These are phyloP conservation scores for Aptenodytes patagonicus DNA, from an alignment of 2,113 vertebrate species.

Conservation along the genomic window DNA sequence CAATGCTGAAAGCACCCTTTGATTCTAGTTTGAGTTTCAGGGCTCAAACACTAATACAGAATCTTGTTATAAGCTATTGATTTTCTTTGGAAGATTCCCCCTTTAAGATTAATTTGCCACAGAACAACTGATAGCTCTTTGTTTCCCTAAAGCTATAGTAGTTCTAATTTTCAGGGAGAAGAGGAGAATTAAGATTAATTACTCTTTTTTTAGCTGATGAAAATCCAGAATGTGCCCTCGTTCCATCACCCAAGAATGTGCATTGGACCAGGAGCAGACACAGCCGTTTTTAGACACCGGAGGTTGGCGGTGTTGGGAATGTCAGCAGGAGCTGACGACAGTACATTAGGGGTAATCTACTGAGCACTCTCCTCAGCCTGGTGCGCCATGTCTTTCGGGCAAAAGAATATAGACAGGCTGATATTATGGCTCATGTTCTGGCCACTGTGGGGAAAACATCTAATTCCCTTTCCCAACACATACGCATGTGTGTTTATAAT, in stretches of 20 bases:
- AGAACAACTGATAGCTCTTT: not conserved
- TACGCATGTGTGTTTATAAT: not conserved
- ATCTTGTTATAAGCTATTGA: conserved; percentile 33
- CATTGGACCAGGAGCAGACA: not conserved
- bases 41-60: not conserved
- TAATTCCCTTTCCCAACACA: not conserved
- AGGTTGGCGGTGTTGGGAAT: not conserved
- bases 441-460: not conserved
- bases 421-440: not conserved
- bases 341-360: not conserved
- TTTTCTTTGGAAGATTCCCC: conserved; percentile 32
- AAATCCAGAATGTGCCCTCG: conserved; percentile 36
- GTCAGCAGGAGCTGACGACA: not conserved
- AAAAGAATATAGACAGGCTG: not conserved
- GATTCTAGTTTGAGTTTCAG: not conserved
- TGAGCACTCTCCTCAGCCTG: not conserved
- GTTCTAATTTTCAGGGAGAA: conserved; percentile 8
- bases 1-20: not conserved
- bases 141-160: not conserved
- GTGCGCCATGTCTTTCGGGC: not conserved
- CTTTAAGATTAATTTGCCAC: conserved; percentile 54
- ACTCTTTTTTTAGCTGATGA: not conserved
- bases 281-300: not conserved
- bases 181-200: conserved; percentile 45
- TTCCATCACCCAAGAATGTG: not conserved